Evolutionary conservation across 1,140 invertebrate genomes (phyloP).

Genomic region (Telenomus remus): DNA sequence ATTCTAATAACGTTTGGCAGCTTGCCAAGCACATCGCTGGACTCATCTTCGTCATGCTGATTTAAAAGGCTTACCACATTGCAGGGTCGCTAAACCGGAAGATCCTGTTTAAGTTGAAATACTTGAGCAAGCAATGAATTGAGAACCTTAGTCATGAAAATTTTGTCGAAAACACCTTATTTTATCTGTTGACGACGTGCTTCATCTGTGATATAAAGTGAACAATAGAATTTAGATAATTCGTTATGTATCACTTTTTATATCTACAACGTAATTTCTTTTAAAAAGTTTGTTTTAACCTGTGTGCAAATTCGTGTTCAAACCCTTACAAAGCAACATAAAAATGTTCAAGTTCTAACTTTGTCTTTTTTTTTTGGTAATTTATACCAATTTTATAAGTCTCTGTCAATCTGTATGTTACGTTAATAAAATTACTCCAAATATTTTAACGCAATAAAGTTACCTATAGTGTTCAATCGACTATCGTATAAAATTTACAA

Average conservation of each 20-base stretch:
- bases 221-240: slow-evolving; percentile 36
- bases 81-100: slow-evolving; percentile 36
- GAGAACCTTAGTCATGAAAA: slow-evolving; percentile 29
- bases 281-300: too few relatives aligned
- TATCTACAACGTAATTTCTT: too few relatives aligned
- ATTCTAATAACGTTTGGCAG: slow-evolving; percentile 73
- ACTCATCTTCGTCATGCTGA: slow-evolving; percentile 51
- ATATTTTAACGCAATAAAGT: slow-evolving; percentile 21
- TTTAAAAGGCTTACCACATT: slow-evolving; percentile 37
- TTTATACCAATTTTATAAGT: slow-evolving; percentile 39
- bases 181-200: slow-evolving; percentile 24
- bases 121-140: slow-evolving; percentile 26
- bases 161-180: slow-evolving; percentile 14
- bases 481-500: neutral
- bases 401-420: slow-evolving; percentile 7
- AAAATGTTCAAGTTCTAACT: slow-evolving; percentile 19
- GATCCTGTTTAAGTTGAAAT: slow-evolving; percentile 29
- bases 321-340: neutral
- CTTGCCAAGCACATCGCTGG: slow-evolving; percentile 61
- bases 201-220: slow-evolving; percentile 45
- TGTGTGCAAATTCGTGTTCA: too few relatives aligned
- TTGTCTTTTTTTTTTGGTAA: neutral
- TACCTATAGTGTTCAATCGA: slow-evolving; percentile 4
- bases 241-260: slow-evolving; percentile 31
- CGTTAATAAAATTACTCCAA: slow-evolving; percentile 31